These are phyloP conservation scores for Capromys pilorides DNA, from an alignment of 2,797 vertebrate species.

Conservation along the genomic window DNA sequence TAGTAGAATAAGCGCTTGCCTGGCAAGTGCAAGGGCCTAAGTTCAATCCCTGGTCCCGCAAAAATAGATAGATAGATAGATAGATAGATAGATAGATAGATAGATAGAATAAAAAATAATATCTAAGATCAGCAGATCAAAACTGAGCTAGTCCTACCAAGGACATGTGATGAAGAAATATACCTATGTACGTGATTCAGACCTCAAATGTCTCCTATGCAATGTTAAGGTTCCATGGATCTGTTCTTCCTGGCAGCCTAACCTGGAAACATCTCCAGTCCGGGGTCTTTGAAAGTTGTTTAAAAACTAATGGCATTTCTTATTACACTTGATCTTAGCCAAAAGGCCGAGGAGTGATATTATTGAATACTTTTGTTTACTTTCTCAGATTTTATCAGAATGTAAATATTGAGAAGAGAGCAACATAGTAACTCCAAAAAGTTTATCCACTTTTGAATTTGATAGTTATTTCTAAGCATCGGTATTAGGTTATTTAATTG, in stretches of 20 bases:
- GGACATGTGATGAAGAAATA: conserved; percentile 9
- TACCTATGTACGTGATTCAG: neutral
- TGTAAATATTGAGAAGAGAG: neutral
- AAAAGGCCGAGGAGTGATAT: too few relatives aligned
- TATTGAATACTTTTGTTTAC: conserved; percentile 4
- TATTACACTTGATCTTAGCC: too few relatives aligned
- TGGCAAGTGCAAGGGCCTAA: too few relatives aligned
- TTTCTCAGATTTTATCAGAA: conserved; percentile 53
- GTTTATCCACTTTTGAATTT: conserved; percentile 49
- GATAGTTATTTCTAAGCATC: neutral
- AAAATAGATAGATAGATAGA: too few relatives aligned
- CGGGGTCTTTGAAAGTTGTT: conserved; percentile 26
- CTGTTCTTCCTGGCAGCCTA: neutral
- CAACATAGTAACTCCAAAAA: conserved; percentile 20
- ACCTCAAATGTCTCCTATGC: neutral
- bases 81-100: too few relatives aligned
- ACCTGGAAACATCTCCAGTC: neutral
- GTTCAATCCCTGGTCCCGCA: too few relatives aligned
- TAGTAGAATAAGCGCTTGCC: too few relatives aligned
- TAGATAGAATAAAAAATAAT: too few relatives aligned
- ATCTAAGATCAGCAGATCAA: conserved; percentile 63
- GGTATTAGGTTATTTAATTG: neutral
- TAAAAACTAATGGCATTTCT: neutral
- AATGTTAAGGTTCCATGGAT: neutral
- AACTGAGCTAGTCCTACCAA: conserved; percentile 50